Conservation (phyloP, 2,888 invertebrate genomes). For the Rhopalosiphum nymphaeae region DNA sequence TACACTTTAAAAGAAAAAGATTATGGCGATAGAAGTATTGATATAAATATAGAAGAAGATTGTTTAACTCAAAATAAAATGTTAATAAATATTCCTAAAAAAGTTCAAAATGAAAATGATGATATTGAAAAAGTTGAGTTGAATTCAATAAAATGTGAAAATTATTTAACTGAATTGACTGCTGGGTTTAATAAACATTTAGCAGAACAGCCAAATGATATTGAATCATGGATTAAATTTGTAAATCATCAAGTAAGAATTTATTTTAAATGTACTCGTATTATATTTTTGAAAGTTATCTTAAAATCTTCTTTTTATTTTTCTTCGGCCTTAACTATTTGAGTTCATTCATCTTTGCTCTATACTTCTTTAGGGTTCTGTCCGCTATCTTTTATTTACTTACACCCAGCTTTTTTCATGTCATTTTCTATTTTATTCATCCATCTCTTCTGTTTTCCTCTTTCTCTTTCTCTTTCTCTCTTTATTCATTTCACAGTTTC, state of each 20-base stretch:
- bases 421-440: background rate
- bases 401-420: background rate
- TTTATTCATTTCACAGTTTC: background rate
- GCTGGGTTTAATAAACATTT: conserved; percentile 74
- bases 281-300: background rate
- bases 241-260: conserved; percentile 73
- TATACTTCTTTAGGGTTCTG: background rate
- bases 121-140: conserved; percentile 17
- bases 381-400: background rate
- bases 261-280: conserved; percentile 20
- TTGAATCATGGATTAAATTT: conserved; percentile 76
- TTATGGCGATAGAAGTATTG: conserved; percentile 35
- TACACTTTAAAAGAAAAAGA: conserved; percentile 57
- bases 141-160: conserved; percentile 57
- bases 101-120: background rate
- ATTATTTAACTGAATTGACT: conserved; percentile 49
- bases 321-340: background rate
- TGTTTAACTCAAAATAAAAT: conserved; percentile 52
- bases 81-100: conserved; percentile 26
- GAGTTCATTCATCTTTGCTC: background rate
- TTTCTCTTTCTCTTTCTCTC: background rate
- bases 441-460: background rate
- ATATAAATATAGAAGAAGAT: conserved; percentile 41
- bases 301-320: background rate
- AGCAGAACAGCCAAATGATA: conserved; percentile 72